Percentiles rank a stretch among this genome's conserved stretches.
These are phyloP conservation scores for Caranx ignobilis DNA, from an alignment of 2,113 vertebrate species.

Conservation along the genomic window DNA sequence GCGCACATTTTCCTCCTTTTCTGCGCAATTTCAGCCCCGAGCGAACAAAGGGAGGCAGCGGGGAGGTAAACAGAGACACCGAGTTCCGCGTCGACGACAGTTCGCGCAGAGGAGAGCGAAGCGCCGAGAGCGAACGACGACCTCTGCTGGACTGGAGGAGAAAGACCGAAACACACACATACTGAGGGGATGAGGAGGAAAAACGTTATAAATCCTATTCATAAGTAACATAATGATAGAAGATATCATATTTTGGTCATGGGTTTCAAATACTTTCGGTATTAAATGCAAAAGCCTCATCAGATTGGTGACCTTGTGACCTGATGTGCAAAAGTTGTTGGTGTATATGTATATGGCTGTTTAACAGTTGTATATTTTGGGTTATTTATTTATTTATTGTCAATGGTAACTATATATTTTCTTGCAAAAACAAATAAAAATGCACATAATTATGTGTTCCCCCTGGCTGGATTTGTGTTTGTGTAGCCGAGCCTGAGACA, in stretches of 20 bases:
- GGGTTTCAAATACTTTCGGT: no score
- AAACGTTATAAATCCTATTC: no score
- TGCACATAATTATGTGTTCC: no score
- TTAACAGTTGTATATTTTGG: background rate
- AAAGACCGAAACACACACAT: background rate
- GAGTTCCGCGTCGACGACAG: conserved; percentile 34
- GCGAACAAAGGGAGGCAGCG: background rate
- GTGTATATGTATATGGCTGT: background rate
- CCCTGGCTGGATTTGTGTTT: no score
- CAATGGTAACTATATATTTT: background rate
- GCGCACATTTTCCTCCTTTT: conserved; percentile 30
- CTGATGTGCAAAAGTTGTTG: no score
- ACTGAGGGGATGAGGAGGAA: no score
- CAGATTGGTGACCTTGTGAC: no score
- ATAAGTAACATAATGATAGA: no score
- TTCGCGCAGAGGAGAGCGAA: background rate
- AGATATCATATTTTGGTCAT: no score
- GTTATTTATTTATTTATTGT: background rate
- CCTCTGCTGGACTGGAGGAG: conserved; percentile 32
- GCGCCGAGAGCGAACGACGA: conserved; percentile 12
- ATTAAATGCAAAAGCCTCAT: no score
- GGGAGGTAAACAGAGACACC: conserved; percentile 16
- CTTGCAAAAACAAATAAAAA: background rate
- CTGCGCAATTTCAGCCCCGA: background rate
- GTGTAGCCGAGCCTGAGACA: no score